Conservation (phyloP, 2,797 vertebrate species). For the Neopelma chrysocephalum region DNA sequence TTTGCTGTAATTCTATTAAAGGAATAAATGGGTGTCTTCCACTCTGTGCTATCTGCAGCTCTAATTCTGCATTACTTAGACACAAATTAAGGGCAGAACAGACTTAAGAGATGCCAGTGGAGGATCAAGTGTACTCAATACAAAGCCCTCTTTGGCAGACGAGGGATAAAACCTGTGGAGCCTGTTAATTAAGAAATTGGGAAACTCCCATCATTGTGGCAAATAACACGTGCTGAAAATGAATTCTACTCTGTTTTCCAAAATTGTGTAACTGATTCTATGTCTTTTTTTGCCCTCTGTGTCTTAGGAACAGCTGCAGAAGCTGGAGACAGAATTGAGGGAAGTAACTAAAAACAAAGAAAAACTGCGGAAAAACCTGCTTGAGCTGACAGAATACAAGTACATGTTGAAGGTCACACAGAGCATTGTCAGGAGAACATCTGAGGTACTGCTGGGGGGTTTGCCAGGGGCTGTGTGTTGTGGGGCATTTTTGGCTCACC, state of each 20-base stretch:
- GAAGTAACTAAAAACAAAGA: slow-evolving; percentile 96
- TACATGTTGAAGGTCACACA: slow-evolving; percentile 90
- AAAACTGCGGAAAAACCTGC: slow-evolving; percentile 89
- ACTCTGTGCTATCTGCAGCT: neutral
- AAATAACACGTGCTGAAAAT: neutral
- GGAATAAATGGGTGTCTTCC: neutral
- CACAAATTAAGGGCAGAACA: neutral
- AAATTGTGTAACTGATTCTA: neutral
- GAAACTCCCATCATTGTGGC: neutral
- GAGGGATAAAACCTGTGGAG: neutral
- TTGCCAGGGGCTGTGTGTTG: neutral
- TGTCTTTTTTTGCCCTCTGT: neutral
- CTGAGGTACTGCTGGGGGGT: slow-evolving; percentile 78
- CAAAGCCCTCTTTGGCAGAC: neutral
- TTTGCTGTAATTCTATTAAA: neutral
- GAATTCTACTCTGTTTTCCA: neutral
- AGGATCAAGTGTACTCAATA: neutral
- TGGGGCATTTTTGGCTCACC: neutral
- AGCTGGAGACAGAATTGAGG: slow-evolving; percentile 92
- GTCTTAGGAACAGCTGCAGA: slow-evolving; percentile 92
- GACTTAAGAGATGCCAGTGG: neutral
- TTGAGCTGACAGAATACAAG: slow-evolving; percentile 92
- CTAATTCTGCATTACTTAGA: neutral
- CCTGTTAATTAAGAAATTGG: neutral
- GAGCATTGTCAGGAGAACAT: slow-evolving; percentile 84